Base-by-base conservation (phyloP, 2,888 invertebrate genomes). In the Pegoplata infirma region DNA sequence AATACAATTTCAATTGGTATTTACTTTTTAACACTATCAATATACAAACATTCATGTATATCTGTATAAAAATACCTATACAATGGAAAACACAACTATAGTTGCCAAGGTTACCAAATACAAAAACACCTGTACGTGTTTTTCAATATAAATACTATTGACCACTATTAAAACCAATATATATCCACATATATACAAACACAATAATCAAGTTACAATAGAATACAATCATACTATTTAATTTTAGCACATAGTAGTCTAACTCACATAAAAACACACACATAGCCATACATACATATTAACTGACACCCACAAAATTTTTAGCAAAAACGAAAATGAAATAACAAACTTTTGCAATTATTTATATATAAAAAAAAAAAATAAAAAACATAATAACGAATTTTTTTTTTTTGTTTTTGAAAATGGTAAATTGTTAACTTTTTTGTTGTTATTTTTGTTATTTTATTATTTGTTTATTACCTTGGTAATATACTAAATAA, bases 141-240 rank as follows among this genome's bases (percentile, higher is more conserved):
- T 7, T n/a, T 55, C 40, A 28, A 7, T 61, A 53, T n/a, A 58
- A 49, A 56, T 40, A 14, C 36, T 58, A 66, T 58, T 73, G 49
- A 73, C 56, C 73, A 51, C 17, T 44, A 73, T 40, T 46, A 12
- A 25, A 40, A 49, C 51, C 51, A 58, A 47, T 36, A 51, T 23
- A 21, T 28, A 51, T 25, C 19, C 36, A 36, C 23, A 46, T 64
- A 63, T 14, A 53, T 12, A 55, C 53, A 47, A 19, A 55, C 16
- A 5, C 49, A 28, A 36, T 46, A 64, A 72, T 56, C 64, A 64
- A 63, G 63, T 63, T 55, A n/a, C n/a, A 71, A 71, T 63, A 55
- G 55, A 12, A 16, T 10, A 14, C 16, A 40, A 40, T 51, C 51
- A 44, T 40, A 14, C 19, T 32, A 47, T 47, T 47, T 23, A 64